These are phyloP conservation scores for Zaprionus africanus DNA, from an alignment of 1,140 invertebrate genomes.

Conservation along the genomic window DNA sequence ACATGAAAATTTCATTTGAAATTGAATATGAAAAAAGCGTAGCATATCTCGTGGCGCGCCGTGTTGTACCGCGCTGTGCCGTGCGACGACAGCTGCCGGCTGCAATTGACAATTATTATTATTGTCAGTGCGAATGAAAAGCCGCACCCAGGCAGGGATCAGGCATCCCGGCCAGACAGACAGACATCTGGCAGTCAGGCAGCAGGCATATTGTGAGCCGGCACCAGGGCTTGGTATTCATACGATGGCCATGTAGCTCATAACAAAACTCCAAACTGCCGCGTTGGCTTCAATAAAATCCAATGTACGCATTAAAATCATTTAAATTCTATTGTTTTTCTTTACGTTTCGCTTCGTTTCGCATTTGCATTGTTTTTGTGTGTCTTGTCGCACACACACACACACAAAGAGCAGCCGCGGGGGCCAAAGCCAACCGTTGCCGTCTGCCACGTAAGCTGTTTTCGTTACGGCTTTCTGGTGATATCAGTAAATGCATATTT, in stretches of 20 bases:
- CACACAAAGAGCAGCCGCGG: neutral
- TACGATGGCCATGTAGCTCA: slow-evolving; percentile 61
- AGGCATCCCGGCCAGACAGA: slow-evolving; percentile 15
- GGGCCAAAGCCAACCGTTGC: slow-evolving; percentile 6
- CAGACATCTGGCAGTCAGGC: neutral
- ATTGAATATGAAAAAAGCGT: slow-evolving; percentile 76
- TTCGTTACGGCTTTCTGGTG: slow-evolving; percentile 73
- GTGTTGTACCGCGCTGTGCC: neutral
- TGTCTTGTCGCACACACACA: slow-evolving; percentile 17
- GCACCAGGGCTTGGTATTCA: slow-evolving; percentile 61
- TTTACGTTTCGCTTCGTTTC: slow-evolving; percentile 33
- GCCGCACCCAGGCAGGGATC: slow-evolving; percentile 18
- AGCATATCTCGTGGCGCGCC: neutral
- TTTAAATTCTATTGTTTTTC: slow-evolving; percentile 81
- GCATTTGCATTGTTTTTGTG: slow-evolving; percentile 53
- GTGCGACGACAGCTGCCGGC: slow-evolving; percentile 59
- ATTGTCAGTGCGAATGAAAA: slow-evolving; percentile 77
- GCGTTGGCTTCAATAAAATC: slow-evolving; percentile 75
- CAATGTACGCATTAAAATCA: slow-evolving; percentile 81
- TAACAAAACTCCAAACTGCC: slow-evolving; percentile 61
- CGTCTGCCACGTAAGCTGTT: slow-evolving; percentile 75
- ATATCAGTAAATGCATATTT: slow-evolving; percentile 82
- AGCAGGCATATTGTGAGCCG: slow-evolving; percentile 17
- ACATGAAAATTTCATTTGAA: slow-evolving; percentile 81
- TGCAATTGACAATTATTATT: slow-evolving; percentile 83